These are phyloP conservation scores for Calameuta idolon DNA, from an alignment of 2,888 invertebrate genomes.

Conservation along the genomic window DNA sequence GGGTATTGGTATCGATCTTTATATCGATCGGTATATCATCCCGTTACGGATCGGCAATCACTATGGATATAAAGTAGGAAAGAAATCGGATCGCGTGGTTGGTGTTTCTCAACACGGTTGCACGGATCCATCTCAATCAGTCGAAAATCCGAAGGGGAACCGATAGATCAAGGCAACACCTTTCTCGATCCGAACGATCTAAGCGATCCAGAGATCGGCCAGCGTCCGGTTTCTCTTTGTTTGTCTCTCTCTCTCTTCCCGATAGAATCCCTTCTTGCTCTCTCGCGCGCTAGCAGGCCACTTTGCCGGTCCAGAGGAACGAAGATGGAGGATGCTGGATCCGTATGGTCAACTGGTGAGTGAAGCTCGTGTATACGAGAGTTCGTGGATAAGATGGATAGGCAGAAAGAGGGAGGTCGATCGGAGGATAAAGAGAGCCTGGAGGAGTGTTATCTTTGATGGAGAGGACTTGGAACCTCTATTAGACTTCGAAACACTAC, in stretches of 20 bases:
- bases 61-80: background rate
- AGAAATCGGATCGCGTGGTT: background rate
- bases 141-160: slow-evolving; percentile 42
- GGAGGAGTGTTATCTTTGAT: slow-evolving; percentile 54
- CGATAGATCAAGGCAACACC: slow-evolving; percentile 57
- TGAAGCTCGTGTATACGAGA: background rate
- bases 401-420: slow-evolving; percentile 6
- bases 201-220: background rate
- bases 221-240: slow-evolving; percentile 26
- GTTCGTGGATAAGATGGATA: background rate
- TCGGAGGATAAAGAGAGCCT: slow-evolving; percentile 24
- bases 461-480: slow-evolving; percentile 54
- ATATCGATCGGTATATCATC: background rate
- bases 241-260: slow-evolving; percentile 10
- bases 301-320: background rate
- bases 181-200: slow-evolving; percentile 29
- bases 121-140: slow-evolving; percentile 9
- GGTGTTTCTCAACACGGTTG: background rate
- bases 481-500: slow-evolving; percentile 53
- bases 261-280: background rate
- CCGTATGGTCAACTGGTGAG: background rate
- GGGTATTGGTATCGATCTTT: background rate
- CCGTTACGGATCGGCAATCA: background rate
- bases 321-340: background rate
- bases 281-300: background rate